Evolutionary conservation across 2,888 invertebrate genomes (phyloP).

Genomic region (Lumbricus terrestris): DNA sequence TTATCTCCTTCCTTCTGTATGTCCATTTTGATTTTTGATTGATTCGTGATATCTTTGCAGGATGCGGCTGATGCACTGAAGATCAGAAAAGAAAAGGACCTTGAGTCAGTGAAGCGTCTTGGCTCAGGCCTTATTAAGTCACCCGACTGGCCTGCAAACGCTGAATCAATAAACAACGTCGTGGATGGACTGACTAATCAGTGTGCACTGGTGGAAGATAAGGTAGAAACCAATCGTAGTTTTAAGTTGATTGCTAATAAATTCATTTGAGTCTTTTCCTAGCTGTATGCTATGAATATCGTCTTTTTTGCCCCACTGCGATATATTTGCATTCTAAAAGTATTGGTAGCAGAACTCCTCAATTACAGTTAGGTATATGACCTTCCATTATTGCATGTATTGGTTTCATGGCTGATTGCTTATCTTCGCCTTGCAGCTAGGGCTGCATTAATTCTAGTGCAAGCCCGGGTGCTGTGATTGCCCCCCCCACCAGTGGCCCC

Average conservation of each 20-base stretch:
- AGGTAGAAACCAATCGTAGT: slow-evolving; percentile 24
- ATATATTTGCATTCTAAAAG: not conserved
- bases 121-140: slow-evolving; percentile 41
- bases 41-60: not conserved
- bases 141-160: not conserved
- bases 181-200: slow-evolving; percentile 43
- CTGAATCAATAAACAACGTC: slow-evolving; percentile 33
- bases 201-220: slow-evolving; percentile 45
- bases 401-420: not conserved
- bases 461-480: too few species aligned
- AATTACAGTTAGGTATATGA: not conserved
- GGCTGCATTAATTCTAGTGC: too few species aligned
- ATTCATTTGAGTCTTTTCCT: not conserved
- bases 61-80: slow-evolving; percentile 25
- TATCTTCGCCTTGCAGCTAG: not conserved
- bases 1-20: not conserved
- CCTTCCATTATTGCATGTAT: not conserved
- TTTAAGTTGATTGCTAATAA: not conserved
- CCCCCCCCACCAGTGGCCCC: too few species aligned
- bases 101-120: slow-evolving; percentile 42
- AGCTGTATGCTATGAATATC: not conserved
- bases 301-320: not conserved
- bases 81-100: slow-evolving; percentile 46
- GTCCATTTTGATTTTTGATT: not conserved
- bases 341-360: not conserved